Evolutionary conservation across 2,113 vertebrate genomes (phyloP), one percentile per base, ranked within the genome.

Genomic region (Triplophysa tibetana): DNA sequence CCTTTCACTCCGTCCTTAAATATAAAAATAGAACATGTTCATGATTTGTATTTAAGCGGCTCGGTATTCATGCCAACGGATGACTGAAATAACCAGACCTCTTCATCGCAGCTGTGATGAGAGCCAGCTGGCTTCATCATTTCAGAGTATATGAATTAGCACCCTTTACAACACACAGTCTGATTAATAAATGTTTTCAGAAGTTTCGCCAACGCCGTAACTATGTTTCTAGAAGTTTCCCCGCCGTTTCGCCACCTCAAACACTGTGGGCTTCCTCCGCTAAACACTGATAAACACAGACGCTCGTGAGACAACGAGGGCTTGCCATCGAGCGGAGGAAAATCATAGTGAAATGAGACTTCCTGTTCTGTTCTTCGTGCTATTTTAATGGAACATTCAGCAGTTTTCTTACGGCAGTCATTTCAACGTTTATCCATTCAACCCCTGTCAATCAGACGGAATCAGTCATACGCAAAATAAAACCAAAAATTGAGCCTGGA

Each of bases 141-240:
- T 81, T 62, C 23, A 75, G 63, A 81, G 52, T 26, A 54, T 16
- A 17, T 50, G 63, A 77, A 68, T 81, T 73, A 62, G 43, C 69
- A 9, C 48, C 74, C 50, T 61, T 78, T 70, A 65, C 16, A 74
- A 79, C 69, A 79, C 26, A 70, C 43, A 56, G 23, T 58, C 75
- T 78, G 79, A 74, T 84, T 81, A 81, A 81, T 81, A 29, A 77
- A 61, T 78, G 82, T 77, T 81, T 83, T 77, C 67, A 48, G 54
- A 67, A 75, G 70, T 80, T 80, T 70, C 45, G 3, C 79, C 72
- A 81, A 81, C 60, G 33, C 65, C 11, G 9, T 63, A 76, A 72
- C 38, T 26, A 58, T 82, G 81, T 62, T 74, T 73, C 54, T 23
- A 29, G 48, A 63, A 67, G 74, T 77, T 77, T 50, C 64, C 26